Conservation (phyloP, 2,888 invertebrate species). For the Elegia similella region DNA sequence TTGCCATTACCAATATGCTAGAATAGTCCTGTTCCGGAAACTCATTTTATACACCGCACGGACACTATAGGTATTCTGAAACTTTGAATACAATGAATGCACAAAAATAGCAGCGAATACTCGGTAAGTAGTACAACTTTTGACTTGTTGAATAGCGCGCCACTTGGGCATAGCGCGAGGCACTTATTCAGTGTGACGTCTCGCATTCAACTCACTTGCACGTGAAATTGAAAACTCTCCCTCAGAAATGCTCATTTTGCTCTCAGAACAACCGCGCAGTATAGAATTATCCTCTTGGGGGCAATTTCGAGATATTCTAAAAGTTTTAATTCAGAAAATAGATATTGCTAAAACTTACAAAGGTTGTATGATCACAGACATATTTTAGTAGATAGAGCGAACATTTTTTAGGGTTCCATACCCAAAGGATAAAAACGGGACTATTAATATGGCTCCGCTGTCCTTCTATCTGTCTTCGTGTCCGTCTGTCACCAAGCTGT, state of each 20-base stretch:
- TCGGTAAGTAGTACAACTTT: slow-evolving; percentile 15
- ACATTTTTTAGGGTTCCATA: too few species aligned
- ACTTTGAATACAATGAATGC: background rate
- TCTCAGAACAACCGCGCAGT: slow-evolving; percentile 1
- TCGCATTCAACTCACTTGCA: slow-evolving; percentile 14
- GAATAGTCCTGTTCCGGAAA: too few species aligned
- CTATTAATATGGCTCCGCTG: too few species aligned
- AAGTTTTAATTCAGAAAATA: slow-evolving; percentile 18
- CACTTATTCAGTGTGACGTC: slow-evolving; percentile 19
- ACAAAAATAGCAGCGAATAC: background rate
- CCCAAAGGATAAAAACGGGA: too few species aligned
- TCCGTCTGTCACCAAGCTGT: too few species aligned
- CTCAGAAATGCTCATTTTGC: slow-evolving; percentile 14
- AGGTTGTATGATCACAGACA: too few species aligned
- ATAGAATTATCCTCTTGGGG: slow-evolving; percentile 5
- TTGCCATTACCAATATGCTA: too few species aligned
- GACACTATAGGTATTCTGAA: background rate
- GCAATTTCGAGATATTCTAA: background rate
- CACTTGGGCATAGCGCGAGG: slow-evolving; percentile 14
- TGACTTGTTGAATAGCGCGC: slow-evolving; percentile 18
- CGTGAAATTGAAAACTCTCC: slow-evolving; percentile 17
- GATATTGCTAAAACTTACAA: background rate
- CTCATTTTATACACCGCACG: too few species aligned
- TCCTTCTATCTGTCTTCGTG: too few species aligned
- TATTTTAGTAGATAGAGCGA: too few species aligned